Evolutionary conservation across 2,797 vertebrate genomes (phyloP).

Genomic region (Manis pentadactyla): DNA sequence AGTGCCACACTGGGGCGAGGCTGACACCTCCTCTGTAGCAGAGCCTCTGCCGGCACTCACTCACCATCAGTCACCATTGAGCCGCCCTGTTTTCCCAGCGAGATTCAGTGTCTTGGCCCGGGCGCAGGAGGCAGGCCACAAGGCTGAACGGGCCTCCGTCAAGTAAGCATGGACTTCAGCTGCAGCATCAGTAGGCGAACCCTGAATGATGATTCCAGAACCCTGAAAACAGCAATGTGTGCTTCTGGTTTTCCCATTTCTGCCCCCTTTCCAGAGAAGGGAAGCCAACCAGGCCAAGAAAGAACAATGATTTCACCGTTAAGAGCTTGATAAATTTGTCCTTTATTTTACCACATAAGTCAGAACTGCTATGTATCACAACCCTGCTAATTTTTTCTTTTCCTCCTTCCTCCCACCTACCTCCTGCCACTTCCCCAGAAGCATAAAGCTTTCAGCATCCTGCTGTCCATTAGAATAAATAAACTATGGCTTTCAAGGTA

Average conservation of each 20-base stretch:
- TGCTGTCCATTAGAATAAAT: constrained; percentile 83
- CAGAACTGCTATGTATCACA: constrained; percentile 59
- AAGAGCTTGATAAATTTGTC: constrained; percentile 49
- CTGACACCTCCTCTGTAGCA: neutral
- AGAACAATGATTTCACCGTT: constrained; percentile 23
- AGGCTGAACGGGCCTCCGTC: neutral
- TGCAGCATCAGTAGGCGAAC: neutral
- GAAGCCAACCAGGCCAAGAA: neutral
- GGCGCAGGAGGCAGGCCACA: neutral
- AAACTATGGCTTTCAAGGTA: constrained; percentile 77
- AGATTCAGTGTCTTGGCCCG: neutral
- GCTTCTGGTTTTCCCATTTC: neutral
- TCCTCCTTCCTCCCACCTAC: constrained; percentile 76
- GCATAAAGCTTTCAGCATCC: constrained; percentile 76
- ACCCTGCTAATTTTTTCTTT: constrained; percentile 52
- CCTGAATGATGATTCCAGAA: neutral
- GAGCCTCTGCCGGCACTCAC: neutral
- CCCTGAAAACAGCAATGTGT: neutral
- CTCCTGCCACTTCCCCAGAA: constrained; percentile 77
- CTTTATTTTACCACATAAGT: constrained; percentile 73
- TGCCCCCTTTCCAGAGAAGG: neutral
- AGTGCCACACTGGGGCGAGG: neutral
- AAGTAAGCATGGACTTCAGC: neutral
- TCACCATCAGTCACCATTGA: neutral
- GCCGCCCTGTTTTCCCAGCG: neutral